Evolutionary conservation across 1,140 invertebrate genomes (phyloP), one percentile per base, ranked within the genome.

Genomic region (Drosophila tsacasi): DNA sequence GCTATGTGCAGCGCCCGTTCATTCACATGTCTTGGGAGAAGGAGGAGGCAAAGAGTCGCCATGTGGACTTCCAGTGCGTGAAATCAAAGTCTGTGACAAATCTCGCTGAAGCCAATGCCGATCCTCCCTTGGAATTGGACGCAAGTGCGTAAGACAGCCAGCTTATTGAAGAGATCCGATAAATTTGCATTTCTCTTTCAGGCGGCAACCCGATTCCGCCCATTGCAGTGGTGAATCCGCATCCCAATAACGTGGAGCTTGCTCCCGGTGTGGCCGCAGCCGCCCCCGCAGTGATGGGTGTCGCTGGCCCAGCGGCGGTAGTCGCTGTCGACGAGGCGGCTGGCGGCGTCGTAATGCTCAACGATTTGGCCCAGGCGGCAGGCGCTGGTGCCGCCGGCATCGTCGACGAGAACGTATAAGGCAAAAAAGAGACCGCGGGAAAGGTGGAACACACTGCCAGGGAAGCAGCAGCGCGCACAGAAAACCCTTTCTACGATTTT

Each of bases 1-100:
- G 99, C 93, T 99, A 99, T 93, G 99, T 99, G 1, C 99, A 99
- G 92, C 94, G 99, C n/a, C 99, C 99, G 0, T 99, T 99, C 93
- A 98, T 99, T 49, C 98, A 99, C 83, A 99, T 99, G 98, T 99
- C 98, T 0, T 99, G 99, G 99, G 99, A 99, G 93, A 99, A 99
- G 83, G 99, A 99, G 91, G 99, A 99, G 93, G 98, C 98, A 0
- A 99, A 99, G 91, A 99, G 98, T 93, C 95, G 99, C 8, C 99
- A 99, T 93, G 99, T 99, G 0, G 99, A 99, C 93, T 99, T 99
- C 93, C 97, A 99, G 93, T 99, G 98, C 91, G 97, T 98, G 13
- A 98, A 98, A 93, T 98, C 97, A 0, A 98, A 98, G 92, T 98
- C 97, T 0, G 97, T 98, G 1, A 98, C 98, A 5, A 98, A 98